Evolutionary conservation across 1,140 invertebrate genomes (phyloP).

Genomic region (Drosophila rhopaloa): DNA sequence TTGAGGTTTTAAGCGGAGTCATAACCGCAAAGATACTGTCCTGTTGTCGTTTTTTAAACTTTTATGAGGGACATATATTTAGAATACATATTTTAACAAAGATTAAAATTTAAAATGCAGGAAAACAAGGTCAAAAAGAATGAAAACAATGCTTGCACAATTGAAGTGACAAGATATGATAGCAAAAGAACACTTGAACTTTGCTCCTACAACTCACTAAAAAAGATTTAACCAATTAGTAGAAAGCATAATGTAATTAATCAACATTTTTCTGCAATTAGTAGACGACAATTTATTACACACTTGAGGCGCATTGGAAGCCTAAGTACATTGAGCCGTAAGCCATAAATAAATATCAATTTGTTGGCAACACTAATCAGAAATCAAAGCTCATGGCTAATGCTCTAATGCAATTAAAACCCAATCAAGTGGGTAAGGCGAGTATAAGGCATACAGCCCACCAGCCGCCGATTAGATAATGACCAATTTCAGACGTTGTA

Average conservation of each 20-base stretch:
- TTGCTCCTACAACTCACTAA: not conserved
- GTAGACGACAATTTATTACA: constrained; percentile 28
- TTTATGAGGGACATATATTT: not conserved
- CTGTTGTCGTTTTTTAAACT: not conserved
- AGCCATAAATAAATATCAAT: constrained; percentile 46
- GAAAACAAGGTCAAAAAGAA: not conserved
- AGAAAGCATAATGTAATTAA: constrained; percentile 7
- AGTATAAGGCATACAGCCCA: constrained; percentile 14
- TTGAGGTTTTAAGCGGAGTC: no score
- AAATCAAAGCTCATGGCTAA: constrained; percentile 66
- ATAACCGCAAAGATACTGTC: constrained; percentile 18
- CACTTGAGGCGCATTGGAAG: constrained; percentile 26
- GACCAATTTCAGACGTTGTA: constrained; percentile 16
- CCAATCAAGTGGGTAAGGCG: constrained; percentile 37
- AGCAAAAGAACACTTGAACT: not conserved
- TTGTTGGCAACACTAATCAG: constrained; percentile 28
- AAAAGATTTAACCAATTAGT: not conserved
- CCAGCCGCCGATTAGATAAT: constrained; percentile 59
- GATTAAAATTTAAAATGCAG: not conserved
- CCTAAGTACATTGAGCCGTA: not conserved
- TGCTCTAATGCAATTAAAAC: constrained; percentile 66
- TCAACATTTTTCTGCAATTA: constrained; percentile 12
- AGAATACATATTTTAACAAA: constrained; percentile 1
- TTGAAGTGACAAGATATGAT: constrained; percentile 8
- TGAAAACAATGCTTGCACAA: not conserved